A percentile compares a stretch with the other conserved stretches of the same genome.
Conservation (phyloP, 2,888 invertebrate species). For the Macrosiphum euphorbiae region DNA sequence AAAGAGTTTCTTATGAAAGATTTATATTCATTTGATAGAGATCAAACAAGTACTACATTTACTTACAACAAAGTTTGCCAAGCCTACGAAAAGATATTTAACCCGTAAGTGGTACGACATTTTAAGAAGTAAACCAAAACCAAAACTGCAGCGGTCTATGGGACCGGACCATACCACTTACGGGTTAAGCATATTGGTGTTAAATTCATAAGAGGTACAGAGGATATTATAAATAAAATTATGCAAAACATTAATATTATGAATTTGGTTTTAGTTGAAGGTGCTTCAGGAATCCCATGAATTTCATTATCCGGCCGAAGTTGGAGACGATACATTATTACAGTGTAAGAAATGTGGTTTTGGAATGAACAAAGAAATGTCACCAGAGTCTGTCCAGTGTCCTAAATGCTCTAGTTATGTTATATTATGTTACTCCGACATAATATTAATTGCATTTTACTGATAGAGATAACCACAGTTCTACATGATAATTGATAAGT, state of each 20-base stretch:
- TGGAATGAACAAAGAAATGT: conserved; percentile 56
- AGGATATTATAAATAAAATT: neutral
- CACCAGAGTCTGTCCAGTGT: conserved; percentile 26
- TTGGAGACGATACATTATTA: conserved; percentile 85
- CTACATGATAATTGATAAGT: too few relatives aligned
- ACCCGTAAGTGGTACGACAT: too few relatives aligned
- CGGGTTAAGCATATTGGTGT: conserved; percentile 77
- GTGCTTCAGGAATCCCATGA: conserved; percentile 91
- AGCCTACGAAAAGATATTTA: conserved; percentile 80
- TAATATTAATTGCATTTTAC: too few relatives aligned
- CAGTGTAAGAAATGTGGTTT: conserved; percentile 76
- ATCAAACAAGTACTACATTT: conserved; percentile 74
- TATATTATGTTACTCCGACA: too few relatives aligned
- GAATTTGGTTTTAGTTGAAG: conserved; percentile 74
- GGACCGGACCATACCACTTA: too few relatives aligned
- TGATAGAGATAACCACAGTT: too few relatives aligned
- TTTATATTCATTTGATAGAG: conserved; percentile 88
- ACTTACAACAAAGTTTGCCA: conserved; percentile 79
- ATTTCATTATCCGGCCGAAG: conserved; percentile 82
- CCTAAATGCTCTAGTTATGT: conserved; percentile 42
- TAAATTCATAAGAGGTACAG: conserved; percentile 68
- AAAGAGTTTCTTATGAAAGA: conserved; percentile 97
- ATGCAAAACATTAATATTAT: neutral
- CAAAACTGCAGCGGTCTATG: too few relatives aligned
- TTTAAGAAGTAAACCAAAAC: too few relatives aligned